Conservation (phyloP, 2,797 vertebrate species). For the Haliaeetus albicilla region DNA sequence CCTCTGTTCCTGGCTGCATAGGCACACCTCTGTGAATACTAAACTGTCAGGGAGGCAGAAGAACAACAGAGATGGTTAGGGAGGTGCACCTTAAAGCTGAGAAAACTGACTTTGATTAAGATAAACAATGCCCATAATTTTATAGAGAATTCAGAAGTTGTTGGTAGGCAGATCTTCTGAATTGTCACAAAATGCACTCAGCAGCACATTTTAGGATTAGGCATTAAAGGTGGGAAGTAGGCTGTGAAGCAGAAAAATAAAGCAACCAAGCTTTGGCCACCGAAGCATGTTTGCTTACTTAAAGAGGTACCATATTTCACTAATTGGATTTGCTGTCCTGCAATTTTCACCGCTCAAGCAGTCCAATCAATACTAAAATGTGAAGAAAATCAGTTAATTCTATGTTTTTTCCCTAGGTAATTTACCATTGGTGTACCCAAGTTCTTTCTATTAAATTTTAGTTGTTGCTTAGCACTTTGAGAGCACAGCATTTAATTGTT, state of each 20-base stretch:
- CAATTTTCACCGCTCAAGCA: neutral
- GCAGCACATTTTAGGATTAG: neutral
- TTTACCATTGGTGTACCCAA: neutral
- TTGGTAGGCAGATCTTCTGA: neutral
- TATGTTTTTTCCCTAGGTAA: neutral
- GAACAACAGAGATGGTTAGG: neutral
- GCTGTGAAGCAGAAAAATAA: neutral
- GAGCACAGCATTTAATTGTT: neutral
- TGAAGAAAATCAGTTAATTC: neutral
- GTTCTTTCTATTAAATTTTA: neutral
- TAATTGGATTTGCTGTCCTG: conserved; percentile 5
- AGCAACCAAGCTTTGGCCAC: neutral
- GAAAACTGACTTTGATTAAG: neutral
- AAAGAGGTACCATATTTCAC: neutral
- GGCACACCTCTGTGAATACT: neutral
- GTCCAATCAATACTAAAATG: neutral
- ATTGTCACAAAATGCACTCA: neutral
- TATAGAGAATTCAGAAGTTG: neutral
- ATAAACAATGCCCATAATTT: neutral
- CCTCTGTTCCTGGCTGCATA: neutral
- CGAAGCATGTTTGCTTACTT: neutral
- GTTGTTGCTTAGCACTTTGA: neutral
- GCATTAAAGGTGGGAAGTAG: neutral
- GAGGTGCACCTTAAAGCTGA: neutral
- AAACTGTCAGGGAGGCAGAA: neutral